phyloP scores from a whole-genome alignment of 1,140 invertebrate species.

The Xylocopa sonorina region DNA sequence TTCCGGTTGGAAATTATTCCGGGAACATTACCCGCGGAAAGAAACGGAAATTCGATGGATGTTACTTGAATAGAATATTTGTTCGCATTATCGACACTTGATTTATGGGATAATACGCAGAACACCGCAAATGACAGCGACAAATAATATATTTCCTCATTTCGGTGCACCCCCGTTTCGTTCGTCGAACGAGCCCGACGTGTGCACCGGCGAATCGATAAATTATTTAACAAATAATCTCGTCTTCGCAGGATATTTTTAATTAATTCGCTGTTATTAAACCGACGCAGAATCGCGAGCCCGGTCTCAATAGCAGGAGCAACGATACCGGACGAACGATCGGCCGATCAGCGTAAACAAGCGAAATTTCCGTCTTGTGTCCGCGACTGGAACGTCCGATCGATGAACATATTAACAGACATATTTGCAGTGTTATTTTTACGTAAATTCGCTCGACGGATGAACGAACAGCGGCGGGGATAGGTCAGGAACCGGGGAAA shows the following conservation, averaged over 20 bases:
- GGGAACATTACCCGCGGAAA: neutral
- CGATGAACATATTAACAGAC: conserved; percentile 21
- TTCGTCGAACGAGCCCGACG: neutral
- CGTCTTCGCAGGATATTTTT: neutral
- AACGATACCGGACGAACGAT: neutral
- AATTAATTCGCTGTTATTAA: neutral
- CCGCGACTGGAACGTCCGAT: neutral
- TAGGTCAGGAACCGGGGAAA: neutral
- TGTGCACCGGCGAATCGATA: neutral
- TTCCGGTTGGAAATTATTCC: neutral
- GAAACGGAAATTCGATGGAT: neutral
- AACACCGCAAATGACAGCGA: conserved; percentile 1
- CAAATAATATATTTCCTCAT: conserved; percentile 15
- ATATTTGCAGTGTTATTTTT: conserved; percentile 20
- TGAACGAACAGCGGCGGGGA: neutral
- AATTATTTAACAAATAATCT: conserved; percentile 8
- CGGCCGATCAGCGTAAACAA: neutral
- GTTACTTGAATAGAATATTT: neutral
- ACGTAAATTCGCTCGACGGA: neutral
- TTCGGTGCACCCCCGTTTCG: neutral
- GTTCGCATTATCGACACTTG: neutral
- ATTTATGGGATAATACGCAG: conserved; percentile 5
- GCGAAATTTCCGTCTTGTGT: neutral
- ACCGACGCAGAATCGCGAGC: no score
- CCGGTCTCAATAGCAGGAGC: no score